These are phyloP conservation scores for Pungitius pungitius DNA, from an alignment of 2,113 vertebrate species.

Conservation along the genomic window DNA sequence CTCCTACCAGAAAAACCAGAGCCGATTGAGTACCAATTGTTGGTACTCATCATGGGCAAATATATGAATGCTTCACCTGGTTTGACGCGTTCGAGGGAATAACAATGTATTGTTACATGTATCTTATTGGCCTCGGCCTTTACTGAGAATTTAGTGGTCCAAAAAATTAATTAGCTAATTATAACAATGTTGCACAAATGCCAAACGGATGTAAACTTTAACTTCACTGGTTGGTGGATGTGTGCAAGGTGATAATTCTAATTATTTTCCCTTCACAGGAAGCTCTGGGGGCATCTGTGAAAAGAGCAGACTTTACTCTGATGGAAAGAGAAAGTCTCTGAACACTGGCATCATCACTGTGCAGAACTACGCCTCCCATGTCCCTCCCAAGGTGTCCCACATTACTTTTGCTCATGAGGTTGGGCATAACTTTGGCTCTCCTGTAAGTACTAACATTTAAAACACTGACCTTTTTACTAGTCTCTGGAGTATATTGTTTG, in stretches of 20 bases:
- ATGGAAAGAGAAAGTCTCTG: conserved; percentile 94
- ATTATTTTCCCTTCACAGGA: conserved; percentile 74
- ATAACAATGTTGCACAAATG: background rate
- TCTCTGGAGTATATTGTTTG: background rate
- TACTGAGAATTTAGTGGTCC: too few species aligned
- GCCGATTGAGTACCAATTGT: too few species aligned
- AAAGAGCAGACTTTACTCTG: conserved; percentile 91
- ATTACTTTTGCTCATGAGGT: conserved; percentile 99
- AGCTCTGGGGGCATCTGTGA: conserved; percentile 99
- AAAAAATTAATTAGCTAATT: background rate
- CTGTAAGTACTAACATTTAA: conserved; percentile 84
- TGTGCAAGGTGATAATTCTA: background rate
- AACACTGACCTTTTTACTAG: background rate
- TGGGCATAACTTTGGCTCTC: conserved; percentile 98
- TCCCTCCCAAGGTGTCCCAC: conserved; percentile 97
- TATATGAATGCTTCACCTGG: too few species aligned
- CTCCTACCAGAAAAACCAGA: too few species aligned
- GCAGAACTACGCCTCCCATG: conserved; percentile 97
- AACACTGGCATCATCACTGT: conserved; percentile 99
- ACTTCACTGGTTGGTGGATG: background rate
- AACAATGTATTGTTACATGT: too few species aligned
- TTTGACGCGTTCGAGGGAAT: too few species aligned
- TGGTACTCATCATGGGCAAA: too few species aligned
- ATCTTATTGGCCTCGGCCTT: too few species aligned
- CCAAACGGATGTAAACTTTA: background rate